Evolutionary conservation across 2,113 vertebrate genomes (phyloP).

Genomic region (Natator depressus): DNA sequence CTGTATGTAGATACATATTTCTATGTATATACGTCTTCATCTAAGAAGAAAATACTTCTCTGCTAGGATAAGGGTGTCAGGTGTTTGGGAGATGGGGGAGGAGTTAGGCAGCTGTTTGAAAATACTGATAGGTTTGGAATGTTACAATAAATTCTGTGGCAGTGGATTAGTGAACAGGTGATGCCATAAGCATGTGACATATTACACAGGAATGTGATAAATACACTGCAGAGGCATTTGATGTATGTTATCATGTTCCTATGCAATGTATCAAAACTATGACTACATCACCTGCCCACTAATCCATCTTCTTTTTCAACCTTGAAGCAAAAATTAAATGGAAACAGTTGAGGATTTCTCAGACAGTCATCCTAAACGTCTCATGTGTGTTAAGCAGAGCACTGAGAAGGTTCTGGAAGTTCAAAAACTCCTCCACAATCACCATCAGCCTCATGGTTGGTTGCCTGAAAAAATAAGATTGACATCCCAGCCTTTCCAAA

Average conservation of each 20-base stretch:
- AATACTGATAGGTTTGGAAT: neutral
- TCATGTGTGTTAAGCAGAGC: neutral
- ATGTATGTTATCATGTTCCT: neutral
- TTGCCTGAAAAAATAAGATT: neutral
- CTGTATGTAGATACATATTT: neutral
- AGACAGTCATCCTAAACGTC: neutral
- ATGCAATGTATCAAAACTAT: neutral
- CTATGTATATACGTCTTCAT: neutral
- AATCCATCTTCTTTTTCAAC: neutral
- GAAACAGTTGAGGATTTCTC: neutral
- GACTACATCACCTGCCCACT: neutral
- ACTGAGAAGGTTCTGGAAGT: neutral
- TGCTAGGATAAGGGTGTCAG: neutral
- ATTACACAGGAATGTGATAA: neutral
- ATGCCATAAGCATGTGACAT: neutral
- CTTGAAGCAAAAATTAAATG: neutral
- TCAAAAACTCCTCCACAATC: neutral
- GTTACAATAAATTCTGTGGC: neutral
- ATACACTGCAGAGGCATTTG: neutral
- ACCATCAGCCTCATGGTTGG: neutral
- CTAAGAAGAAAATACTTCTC: neutral
- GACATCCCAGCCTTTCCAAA: neutral
- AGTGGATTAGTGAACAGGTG: neutral
- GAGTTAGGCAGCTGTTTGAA: neutral
- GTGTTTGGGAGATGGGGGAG: neutral